These are phyloP conservation scores for Lissonota sp. DNA, from an alignment of 2,888 invertebrate genomes.

Conservation along the genomic window DNA sequence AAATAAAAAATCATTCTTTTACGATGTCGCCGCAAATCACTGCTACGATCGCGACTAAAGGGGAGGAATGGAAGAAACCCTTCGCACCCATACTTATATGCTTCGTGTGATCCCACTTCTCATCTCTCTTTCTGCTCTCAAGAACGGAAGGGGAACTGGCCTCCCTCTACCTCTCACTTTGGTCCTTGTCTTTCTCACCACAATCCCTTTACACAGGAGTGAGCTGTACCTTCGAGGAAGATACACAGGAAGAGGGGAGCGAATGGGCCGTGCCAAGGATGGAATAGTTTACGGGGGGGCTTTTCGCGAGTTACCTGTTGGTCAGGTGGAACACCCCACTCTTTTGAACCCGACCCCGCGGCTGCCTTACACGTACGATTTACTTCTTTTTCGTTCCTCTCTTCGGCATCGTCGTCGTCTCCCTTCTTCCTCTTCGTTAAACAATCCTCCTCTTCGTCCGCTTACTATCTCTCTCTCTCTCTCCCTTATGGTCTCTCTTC, in stretches of 20 bases:
- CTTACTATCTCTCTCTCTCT: conserved; percentile 37
- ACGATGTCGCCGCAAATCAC: conserved; percentile 29
- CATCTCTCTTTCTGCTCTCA: conserved; percentile 29
- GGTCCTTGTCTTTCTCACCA: conserved; percentile 33
- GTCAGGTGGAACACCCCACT: conserved; percentile 78
- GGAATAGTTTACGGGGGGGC: conserved; percentile 75
- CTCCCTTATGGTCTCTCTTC: conserved; percentile 12
- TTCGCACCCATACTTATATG: conserved; percentile 43
- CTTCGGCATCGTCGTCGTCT: conserved; percentile 45
- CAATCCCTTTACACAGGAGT: conserved; percentile 43
- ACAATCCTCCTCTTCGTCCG: conserved; percentile 12
- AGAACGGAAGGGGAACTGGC: conserved; percentile 7
- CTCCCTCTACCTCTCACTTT: conserved; percentile 27
- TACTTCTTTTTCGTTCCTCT: conserved; percentile 52
- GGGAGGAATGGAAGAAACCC: conserved; percentile 52
- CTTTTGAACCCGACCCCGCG: conserved; percentile 47
- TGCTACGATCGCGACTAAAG: conserved; percentile 33
- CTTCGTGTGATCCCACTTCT: not conserved
- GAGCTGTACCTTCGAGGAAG: conserved; percentile 37
- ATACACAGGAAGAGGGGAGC: conserved; percentile 68
- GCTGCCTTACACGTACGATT: conserved; percentile 55
- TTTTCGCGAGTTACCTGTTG: conserved; percentile 78
- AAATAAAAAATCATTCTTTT: conserved; percentile 53
- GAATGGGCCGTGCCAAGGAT: conserved; percentile 79
- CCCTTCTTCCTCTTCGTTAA: not conserved